A percentile compares a stretch with the other conserved stretches of the same genome.
phyloP scores from a whole-genome alignment of 2,888 invertebrate species.

The Poecilus cupreus region DNA sequence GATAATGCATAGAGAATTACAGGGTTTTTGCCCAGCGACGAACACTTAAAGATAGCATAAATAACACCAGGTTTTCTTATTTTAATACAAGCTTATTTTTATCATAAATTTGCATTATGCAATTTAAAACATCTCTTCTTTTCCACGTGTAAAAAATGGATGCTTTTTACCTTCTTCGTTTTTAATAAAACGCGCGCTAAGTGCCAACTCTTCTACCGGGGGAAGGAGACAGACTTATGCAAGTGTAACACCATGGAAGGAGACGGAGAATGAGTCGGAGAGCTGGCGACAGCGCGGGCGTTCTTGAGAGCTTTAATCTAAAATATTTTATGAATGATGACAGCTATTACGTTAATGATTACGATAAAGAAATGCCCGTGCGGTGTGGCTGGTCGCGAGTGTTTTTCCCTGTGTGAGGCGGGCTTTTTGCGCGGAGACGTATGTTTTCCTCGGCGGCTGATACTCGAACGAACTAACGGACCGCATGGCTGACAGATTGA shows the following conservation, averaged over 20 bases:
- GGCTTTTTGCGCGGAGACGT: constrained; percentile 20
- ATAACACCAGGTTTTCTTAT: constrained; percentile 43
- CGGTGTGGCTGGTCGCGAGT: constrained; percentile 5
- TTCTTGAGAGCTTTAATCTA: constrained; percentile 53
- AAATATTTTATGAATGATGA: constrained; percentile 59
- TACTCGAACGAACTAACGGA: not conserved
- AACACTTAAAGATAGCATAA: constrained; percentile 54
- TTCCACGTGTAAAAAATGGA: constrained; percentile 55
- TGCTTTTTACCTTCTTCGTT: constrained; percentile 59
- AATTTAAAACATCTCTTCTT: constrained; percentile 49
- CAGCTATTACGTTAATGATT: constrained; percentile 58
- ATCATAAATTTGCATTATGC: constrained; percentile 58
- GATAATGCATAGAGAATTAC: constrained; percentile 41
- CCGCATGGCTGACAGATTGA: constrained; percentile 26
- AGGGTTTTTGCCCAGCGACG: not conserved
- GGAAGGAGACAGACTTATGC: constrained; percentile 6
- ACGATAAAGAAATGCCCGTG: constrained; percentile 54
- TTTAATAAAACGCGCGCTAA: constrained; percentile 56
- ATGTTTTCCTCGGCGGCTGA: constrained; percentile 14
- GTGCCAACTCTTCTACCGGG: constrained; percentile 46
- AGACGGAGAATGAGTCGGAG: not conserved
- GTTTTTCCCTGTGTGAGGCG: constrained; percentile 27
- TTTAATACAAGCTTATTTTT: constrained; percentile 54
- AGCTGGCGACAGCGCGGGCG: constrained; percentile 37
- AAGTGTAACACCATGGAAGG: not conserved